Base-by-base conservation (phyloP, 2,888 invertebrate genomes). In the Masnerella sp. region DNA sequence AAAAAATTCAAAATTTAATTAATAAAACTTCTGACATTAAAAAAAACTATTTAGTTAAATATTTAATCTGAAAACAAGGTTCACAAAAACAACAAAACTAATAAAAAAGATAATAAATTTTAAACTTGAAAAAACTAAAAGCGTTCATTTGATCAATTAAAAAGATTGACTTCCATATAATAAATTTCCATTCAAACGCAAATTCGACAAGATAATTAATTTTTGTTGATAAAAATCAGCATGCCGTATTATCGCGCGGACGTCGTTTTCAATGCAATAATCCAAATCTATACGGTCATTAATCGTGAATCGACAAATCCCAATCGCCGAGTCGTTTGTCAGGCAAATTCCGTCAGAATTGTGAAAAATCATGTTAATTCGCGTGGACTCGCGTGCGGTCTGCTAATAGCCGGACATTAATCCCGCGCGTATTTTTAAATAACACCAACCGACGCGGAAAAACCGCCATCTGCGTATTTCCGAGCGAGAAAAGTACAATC, bases 291-390 rank as follows among this genome's bases (percentile, higher is more conserved):
- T 36, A 45, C 34, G 25, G 18, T 43, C 62, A 43, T 52, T 62
- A 52, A 38, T 62, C 28, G 30, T 5, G 11, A 15, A 15, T 51
- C 43, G 15, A 43, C 22, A 64, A 52, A 52, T 52, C 40, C 34
- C 5, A 25, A 42, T 62, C 20, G 43, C 22, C 8, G n/a, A n/a
- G 14, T 20, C 18, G 45, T 54, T 45, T 64, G 18, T 64, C 52
- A 64, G 32, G 14, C 2, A 52, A 49, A 47, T 25, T 59, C 25
- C 32, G 14, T 59, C 45, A 58, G 34, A 45, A 45, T 2, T 18
- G 38, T 64, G 38, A 64, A 64, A 54, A 54, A 64, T 64, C 36
- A 45, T 45, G 20, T 17, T 36, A 45, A 56, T 56, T 47, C 42
- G 12, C 5, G 32, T 14, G 12, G 22, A 47, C 20, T 51, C 18